These are phyloP conservation scores for Loxodonta africana DNA, from an alignment of 2,113 vertebrate genomes.

Conservation along the genomic window DNA sequence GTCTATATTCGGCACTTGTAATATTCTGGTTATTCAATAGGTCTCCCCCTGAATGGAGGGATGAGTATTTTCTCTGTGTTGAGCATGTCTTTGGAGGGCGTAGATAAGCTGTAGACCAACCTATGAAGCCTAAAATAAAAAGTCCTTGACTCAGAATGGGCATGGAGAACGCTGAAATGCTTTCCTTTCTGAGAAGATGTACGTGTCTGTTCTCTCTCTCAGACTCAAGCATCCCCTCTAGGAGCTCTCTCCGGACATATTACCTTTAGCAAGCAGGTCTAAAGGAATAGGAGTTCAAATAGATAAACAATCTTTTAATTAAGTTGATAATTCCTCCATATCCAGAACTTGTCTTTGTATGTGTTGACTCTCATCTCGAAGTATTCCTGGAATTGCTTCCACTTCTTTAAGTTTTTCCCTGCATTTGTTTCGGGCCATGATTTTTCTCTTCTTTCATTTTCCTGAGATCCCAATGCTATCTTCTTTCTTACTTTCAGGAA, in stretches of 20 bases:
- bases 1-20: neutral
- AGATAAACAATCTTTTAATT: neutral
- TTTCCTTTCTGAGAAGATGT: neutral
- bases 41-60: neutral
- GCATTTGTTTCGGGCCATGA: neutral
- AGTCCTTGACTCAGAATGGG: neutral
- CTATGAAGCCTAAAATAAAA: neutral
- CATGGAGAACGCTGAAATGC: neutral
- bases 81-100: neutral
- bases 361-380: neutral
- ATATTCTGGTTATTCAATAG: neutral
- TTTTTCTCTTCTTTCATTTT: constrained; percentile 10
- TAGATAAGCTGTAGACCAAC: neutral
- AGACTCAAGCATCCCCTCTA: neutral
- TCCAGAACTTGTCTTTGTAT: neutral
- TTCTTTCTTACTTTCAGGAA: constrained; percentile 34
- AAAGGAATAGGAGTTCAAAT: neutral
- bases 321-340: neutral
- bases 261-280: neutral
- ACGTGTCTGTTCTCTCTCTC: constrained; percentile 1
- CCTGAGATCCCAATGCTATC: neutral
- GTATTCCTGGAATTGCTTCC: neutral
- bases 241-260: neutral
- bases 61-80: neutral
- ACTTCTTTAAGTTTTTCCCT: neutral